Base-by-base conservation (phyloP, 2,888 invertebrate species). In the Peribatodes rhomboidaria region DNA sequence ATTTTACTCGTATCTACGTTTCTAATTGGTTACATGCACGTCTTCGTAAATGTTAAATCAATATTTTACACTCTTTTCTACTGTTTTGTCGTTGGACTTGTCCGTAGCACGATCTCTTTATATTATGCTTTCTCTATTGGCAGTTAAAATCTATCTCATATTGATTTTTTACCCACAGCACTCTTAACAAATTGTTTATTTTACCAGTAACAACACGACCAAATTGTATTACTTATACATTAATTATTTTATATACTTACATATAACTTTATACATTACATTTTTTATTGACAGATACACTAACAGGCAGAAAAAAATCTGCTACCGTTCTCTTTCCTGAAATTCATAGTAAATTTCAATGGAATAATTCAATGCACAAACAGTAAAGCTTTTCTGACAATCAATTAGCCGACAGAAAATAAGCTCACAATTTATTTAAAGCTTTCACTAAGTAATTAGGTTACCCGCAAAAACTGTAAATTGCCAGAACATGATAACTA, bases 121-220 rank as follows among this genome's bases (percentile, higher is more conserved):
- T 54, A 54, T 62, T 68, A 70, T 69, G 71, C 71, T 73, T 74
- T 63, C 67, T 57, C 56, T 49, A 59, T 53, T 64, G 50, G 59
- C 65, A 58, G n/a, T 47, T 37, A 18, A 0, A 35, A 33, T 52
- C n/a, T 57, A 33, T 54, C 67, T 64, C 58, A 54, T 57, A 44
- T 1, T 63, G 55, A 50, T 49, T 57, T 68, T 61, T 20, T 42
- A 61, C 55, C 64, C 60, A 68, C 65, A 67, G 71, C 73, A 73
- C 71, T 68, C 59, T 69, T 53, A 67, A 72, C 70, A 69, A 59
- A 67, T 64, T 61, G 18, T n/a, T 50, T 65, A 61, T 57, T 80
- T 77, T 82, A 85, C 64, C 60, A 75, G 56, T 67, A 73, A 78
- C 90, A 92, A 92, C 92, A 92, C 91, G 92, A 92, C 91, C 92